phyloP scores from a whole-genome alignment of 2,797 vertebrate species.

The Centropyge bicolor region DNA sequence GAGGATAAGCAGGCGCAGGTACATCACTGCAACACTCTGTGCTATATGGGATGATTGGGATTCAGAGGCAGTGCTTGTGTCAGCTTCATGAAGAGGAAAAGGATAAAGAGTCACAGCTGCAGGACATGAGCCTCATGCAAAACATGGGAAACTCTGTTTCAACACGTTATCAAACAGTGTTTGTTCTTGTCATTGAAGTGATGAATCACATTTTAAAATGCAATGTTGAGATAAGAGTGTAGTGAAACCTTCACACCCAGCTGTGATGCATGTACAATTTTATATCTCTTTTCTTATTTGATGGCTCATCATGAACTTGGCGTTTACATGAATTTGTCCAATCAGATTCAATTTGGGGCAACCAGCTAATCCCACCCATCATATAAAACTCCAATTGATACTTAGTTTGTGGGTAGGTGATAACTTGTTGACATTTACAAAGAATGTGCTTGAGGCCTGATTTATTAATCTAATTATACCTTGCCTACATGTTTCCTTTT shows the following conservation, averaged over 20 bases:
- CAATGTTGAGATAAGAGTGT: neutral
- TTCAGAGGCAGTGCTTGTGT: constrained; percentile 16
- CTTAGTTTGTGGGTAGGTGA: neutral
- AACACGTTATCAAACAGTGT: neutral
- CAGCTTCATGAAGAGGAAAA: neutral
- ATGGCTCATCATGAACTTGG: neutral
- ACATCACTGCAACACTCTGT: constrained; percentile 50
- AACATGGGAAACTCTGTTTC: neutral
- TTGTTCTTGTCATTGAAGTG: too few species aligned
- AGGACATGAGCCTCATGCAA: neutral
- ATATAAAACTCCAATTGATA: neutral
- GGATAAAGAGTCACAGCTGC: neutral
- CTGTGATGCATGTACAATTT: neutral
- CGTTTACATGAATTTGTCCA: neutral
- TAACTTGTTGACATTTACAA: constrained; percentile 1
- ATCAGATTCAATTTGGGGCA: neutral
- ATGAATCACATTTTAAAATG: neutral
- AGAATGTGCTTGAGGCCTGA: neutral
- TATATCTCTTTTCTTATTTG: neutral
- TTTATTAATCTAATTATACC: too few species aligned
- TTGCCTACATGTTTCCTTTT: too few species aligned
- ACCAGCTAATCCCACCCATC: neutral
- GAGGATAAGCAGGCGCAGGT: constrained; percentile 61
- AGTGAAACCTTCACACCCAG: neutral
- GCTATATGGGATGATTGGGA: neutral